phyloP scores from a whole-genome alignment of 2,797 vertebrate genomes.

The Dromococcyx pavoninus region DNA sequence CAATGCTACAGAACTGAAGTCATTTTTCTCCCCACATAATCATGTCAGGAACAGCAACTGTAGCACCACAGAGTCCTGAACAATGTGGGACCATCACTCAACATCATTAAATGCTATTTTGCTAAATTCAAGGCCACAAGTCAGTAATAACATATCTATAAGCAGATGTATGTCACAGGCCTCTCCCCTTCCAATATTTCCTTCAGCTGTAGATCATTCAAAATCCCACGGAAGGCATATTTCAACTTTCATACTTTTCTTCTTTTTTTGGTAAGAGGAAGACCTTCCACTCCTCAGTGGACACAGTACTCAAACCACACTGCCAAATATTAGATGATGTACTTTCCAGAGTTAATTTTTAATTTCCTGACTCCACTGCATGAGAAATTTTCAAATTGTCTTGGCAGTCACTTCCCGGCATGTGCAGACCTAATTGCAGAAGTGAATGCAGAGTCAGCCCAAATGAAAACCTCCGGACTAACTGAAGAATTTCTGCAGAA shows the following conservation, averaged over 20 bases:
- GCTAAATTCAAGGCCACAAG: background rate
- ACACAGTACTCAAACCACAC: constrained; percentile 47
- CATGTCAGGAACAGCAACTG: accelerated
- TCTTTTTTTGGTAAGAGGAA: background rate
- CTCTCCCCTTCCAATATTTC: background rate
- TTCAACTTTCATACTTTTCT: background rate
- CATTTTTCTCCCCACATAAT: accelerated
- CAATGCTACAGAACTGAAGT: background rate
- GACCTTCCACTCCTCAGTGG: constrained; percentile 48
- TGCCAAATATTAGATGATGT: constrained; percentile 62
- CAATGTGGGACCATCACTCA: background rate
- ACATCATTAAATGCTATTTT: background rate
- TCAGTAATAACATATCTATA: background rate
- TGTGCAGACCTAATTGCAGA: constrained; percentile 50
- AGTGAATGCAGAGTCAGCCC: constrained; percentile 63
- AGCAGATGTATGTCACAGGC: background rate
- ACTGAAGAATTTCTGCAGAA: constrained; percentile 61
- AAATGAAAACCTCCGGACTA: constrained; percentile 52
- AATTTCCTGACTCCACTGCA: constrained; percentile 74
- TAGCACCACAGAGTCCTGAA: background rate
- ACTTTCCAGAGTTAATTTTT: constrained; percentile 78
- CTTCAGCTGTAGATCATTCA: background rate
- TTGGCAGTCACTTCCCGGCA: constrained; percentile 52
- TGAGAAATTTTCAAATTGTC: constrained; percentile 58
- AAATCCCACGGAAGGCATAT: background rate